Percentiles rank a stretch among this genome's conserved stretches.
phyloP scores from a whole-genome alignment of 1,140 invertebrate species.

The Papilio dardanus region DNA sequence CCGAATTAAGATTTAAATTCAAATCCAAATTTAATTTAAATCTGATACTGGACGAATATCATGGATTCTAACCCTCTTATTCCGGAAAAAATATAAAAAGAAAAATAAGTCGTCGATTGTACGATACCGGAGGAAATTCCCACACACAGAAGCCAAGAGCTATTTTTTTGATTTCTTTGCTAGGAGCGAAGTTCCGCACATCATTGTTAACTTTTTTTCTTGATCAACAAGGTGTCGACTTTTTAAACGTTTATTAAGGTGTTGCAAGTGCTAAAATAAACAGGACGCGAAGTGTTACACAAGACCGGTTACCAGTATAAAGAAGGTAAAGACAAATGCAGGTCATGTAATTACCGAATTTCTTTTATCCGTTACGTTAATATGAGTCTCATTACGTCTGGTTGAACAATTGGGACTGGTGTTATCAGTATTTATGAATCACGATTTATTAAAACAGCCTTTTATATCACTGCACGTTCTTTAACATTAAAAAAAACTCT shows the following conservation, averaged over 20 bases:
- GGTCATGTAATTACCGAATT: slow-evolving; percentile 18
- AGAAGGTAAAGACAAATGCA: slow-evolving; percentile 6
- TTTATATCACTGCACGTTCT: not conserved
- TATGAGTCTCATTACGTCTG: not conserved
- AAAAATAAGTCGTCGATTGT: too few species aligned
- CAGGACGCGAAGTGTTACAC: not conserved
- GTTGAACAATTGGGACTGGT: slow-evolving; percentile 9
- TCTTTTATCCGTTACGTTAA: slow-evolving; percentile 31
- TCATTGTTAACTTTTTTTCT: slow-evolving; percentile 17
- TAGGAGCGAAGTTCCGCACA: not conserved
- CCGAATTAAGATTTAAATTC: not conserved
- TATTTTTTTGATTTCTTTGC: too few species aligned
- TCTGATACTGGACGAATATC: not conserved
- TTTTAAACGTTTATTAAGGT: not conserved
- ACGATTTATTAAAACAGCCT: not conserved
- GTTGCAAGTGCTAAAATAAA: not conserved
- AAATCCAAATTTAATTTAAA: not conserved
- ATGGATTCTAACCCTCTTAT: not conserved
- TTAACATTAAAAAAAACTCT: too few species aligned
- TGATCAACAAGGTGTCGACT: not conserved
- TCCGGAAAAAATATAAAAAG: too few species aligned
- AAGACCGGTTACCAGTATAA: not conserved
- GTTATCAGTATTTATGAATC: not conserved
- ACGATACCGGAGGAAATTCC: too few species aligned
- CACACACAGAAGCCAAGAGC: too few species aligned